Base-by-base conservation (phyloP, 2,113 vertebrate genomes). In the Ardeotis arabs region DNA sequence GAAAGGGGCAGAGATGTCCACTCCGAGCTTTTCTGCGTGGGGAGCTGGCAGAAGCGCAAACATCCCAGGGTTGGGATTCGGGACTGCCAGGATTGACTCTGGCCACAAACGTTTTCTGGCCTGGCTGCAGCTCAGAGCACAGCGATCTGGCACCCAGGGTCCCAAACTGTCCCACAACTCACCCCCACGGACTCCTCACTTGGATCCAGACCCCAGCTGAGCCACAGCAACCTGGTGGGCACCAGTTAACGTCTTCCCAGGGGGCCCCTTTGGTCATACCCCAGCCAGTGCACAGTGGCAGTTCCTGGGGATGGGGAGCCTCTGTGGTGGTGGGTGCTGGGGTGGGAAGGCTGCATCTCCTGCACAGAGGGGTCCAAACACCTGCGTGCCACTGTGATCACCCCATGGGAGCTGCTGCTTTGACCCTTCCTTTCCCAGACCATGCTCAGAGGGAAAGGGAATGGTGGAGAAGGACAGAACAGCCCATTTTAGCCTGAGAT, bases 71-170 rank as follows among this genome's bases (percentile, higher is more conserved):
- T 49, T 91, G 86, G 49, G 78, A 29, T 81, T 44, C 85, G 76
- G 39, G 64, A 20, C 41, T 82, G 37, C 14, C 58, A 47, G 72
- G 41, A 31, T 84, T 33, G 41, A 17, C 24, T 49, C 28, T 25
- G 14, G 39, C 23, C 72, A 88, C 29, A 44, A 28, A 16, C 14
- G 4, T 64, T 62, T 50, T 27, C 67, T 75, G 93, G 39, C 27
- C 49, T 86, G 83, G 83, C 87, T 64, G 81, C 39, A 91, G 94
- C 47, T 92, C 80, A 79, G 49, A 87, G 50, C 63, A 52, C 49
- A 72, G 31, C 1, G 17, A 33, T 44, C 18, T 39, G 52, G 62
- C 27, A 69, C 31, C 33, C n/a, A 62, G 35, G 31, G 28, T 19
- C 45, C 50, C 76, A 58, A 72, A 45, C 21, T 33, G 28, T 27